A percentile compares a stretch with the other conserved stretches of the same genome.
Evolutionary conservation across 2,797 vertebrate species (phyloP).

Genomic region (Pseudochirops cupreus): DNA sequence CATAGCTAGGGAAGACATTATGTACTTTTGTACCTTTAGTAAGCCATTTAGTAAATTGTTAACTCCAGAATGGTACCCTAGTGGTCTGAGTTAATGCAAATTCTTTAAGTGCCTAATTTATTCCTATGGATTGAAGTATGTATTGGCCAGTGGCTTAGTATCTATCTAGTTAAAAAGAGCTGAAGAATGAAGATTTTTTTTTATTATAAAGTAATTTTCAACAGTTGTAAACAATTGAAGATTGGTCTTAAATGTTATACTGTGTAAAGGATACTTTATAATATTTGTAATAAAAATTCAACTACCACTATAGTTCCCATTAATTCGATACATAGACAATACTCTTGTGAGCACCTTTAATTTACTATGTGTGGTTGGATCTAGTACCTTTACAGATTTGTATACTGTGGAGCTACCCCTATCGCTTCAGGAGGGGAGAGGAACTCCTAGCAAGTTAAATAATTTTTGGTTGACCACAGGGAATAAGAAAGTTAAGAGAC

Average conservation of each 20-base stretch:
- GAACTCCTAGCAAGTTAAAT: neutral
- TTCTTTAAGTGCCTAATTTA: constrained; percentile 68
- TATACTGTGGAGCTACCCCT: neutral
- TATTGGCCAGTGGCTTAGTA: constrained; percentile 43
- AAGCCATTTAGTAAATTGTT: constrained; percentile 66
- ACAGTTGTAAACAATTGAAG: constrained; percentile 14
- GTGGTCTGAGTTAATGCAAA: constrained; percentile 68
- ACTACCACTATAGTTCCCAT: neutral
- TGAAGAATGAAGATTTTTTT: neutral
- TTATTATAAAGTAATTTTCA: constrained; percentile 31
- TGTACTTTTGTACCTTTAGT: constrained; percentile 47
- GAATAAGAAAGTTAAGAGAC: neutral
- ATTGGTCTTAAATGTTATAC: constrained; percentile 13
- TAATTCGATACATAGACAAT: neutral
- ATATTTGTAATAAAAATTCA: neutral
- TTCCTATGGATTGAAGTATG: constrained; percentile 54
- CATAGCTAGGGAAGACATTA: constrained; percentile 46
- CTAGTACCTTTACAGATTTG: neutral
- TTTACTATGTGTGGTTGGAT: neutral
- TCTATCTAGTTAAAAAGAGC: constrained; percentile 28
- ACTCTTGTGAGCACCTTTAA: neutral
- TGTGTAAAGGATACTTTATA: neutral
- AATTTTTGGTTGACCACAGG: neutral
- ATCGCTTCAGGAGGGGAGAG: neutral
- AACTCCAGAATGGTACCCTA: constrained; percentile 53